Evolutionary conservation across 2,113 vertebrate species (phyloP).

Genomic region (Chroicocephalus ridibundus): DNA sequence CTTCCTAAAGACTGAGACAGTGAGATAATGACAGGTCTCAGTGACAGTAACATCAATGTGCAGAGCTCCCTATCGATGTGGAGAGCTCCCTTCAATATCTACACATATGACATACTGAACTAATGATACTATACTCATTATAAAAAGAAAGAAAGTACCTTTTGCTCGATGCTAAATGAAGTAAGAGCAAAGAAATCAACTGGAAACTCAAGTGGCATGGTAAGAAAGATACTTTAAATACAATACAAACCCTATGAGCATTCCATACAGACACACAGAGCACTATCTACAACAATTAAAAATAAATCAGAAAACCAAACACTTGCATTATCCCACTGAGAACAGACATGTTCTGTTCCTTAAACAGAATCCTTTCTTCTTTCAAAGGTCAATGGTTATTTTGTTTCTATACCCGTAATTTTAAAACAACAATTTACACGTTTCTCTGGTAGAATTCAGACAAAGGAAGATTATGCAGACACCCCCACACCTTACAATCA

Average conservation of each 20-base stretch:
- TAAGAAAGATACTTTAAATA: background rate
- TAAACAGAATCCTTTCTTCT: background rate
- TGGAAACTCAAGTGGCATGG: background rate
- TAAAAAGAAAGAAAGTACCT: background rate
- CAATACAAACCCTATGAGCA: background rate
- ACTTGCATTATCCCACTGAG: background rate
- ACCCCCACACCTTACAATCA: background rate
- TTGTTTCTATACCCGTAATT: background rate
- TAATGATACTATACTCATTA: background rate
- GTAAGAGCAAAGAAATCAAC: background rate
- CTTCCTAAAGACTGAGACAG: background rate
- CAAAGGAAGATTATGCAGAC: background rate
- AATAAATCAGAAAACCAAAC: background rate
- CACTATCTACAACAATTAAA: background rate
- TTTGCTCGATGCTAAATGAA: background rate
- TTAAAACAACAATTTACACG: fast-evolving
- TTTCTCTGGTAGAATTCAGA: background rate
- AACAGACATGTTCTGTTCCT: background rate
- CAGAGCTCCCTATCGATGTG: too few species aligned
- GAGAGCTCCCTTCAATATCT: background rate
- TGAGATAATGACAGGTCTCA: background rate
- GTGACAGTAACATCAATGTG: fast-evolving
- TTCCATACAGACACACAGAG: background rate
- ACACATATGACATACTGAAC: background rate
- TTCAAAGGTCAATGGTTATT: background rate